Conservation (phyloP, 2,888 invertebrate species). For the Buathra laborator region DNA sequence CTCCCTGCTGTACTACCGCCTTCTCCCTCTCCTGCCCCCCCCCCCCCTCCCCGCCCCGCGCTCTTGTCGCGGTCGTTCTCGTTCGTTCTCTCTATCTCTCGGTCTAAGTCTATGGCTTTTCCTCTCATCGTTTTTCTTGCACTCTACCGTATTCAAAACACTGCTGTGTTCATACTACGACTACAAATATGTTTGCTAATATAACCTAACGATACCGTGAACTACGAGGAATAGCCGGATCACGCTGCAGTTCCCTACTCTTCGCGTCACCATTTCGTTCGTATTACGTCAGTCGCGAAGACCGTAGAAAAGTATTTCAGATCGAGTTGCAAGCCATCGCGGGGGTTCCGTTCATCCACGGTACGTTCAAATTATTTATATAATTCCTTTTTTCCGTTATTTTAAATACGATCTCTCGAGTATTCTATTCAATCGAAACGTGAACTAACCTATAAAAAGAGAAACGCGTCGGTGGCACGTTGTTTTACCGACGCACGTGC, state of each 20-base stretch:
- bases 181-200: constrained; percentile 4
- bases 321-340: background rate
- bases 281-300: constrained; percentile 30
- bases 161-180: background rate
- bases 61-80: background rate
- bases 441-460: too few species aligned
- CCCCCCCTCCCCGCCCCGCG: too few species aligned
- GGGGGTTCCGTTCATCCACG: background rate
- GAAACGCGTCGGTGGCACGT: too few species aligned
- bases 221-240: constrained; percentile 11
- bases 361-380: background rate
- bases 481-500: too few species aligned
- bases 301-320: background rate
- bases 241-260: constrained; percentile 1
- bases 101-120: background rate
- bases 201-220: constrained; percentile 9
- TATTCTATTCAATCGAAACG: too few species aligned
- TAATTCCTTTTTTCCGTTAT: background rate
- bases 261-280: constrained; percentile 4
- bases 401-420: too few species aligned
- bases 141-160: constrained; percentile 20
- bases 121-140: constrained; percentile 19
- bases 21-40: constrained; percentile 7
- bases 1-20: constrained; percentile 21
- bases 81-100: background rate